Percentiles rank a stretch among this genome's conserved stretches.
Conservation (phyloP, 2,113 vertebrate genomes). For the Plectropomus leopardus region DNA sequence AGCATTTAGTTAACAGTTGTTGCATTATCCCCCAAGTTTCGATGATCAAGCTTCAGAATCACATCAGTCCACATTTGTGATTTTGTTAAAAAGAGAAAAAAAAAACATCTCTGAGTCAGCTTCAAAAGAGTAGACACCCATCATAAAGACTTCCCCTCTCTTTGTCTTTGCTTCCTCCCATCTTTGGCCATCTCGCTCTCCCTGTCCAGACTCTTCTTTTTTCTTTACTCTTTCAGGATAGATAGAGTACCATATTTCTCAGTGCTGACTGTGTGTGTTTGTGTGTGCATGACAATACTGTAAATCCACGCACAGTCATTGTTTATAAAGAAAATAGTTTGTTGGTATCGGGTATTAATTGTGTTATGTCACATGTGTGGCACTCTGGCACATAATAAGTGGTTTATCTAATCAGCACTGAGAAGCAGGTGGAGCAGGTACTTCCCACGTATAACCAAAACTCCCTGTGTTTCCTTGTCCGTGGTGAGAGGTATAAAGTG, state of each 20-base stretch:
- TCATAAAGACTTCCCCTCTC: background rate
- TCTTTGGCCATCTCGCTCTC: background rate
- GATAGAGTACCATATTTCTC: background rate
- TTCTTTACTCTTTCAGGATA: background rate
- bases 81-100: background rate
- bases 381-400: background rate
- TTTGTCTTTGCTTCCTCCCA: too few species aligned
- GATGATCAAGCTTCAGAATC: background rate
- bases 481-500: rapidly evolving
- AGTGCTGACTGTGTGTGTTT: background rate
- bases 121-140: background rate
- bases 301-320: background rate
- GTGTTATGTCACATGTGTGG: background rate
- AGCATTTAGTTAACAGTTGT: background rate
- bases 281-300: background rate
- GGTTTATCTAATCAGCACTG: rapidly evolving
- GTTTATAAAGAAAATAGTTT: background rate
- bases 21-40: too few species aligned
- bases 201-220: too few species aligned
- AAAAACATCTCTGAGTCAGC: background rate
- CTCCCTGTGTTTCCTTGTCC: background rate
- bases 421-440: slow-evolving; percentile 27
- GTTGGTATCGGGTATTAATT: background rate
- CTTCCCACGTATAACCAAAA: slow-evolving; percentile 22
- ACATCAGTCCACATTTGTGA: background rate